Percentiles rank a stretch among this genome's conserved stretches.
Conservation (phyloP, 92 coral and sea anemone species). For the Heteractis magnifica region DNA sequence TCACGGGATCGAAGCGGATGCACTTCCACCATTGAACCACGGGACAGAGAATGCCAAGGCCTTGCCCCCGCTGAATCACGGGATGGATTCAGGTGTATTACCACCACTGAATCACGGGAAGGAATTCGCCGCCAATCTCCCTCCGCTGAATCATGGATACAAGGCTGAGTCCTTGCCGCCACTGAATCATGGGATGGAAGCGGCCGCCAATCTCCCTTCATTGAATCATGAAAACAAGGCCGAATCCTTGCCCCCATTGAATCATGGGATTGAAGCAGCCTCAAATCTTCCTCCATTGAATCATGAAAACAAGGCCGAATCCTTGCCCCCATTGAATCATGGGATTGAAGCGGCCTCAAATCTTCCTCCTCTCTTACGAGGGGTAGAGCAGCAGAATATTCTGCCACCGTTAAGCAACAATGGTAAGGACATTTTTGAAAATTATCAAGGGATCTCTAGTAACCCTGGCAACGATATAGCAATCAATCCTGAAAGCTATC, state of each 20-base stretch:
- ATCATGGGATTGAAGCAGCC: slow-evolving; percentile 55
- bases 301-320: slow-evolving; percentile 49
- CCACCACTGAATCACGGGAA: slow-evolving; percentile 68
- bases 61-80: slow-evolving; percentile 64
- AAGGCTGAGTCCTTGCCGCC: slow-evolving; percentile 46
- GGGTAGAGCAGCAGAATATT: slow-evolving; percentile 46
- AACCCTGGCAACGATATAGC: slow-evolving; percentile 45
- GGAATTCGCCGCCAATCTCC: slow-evolving; percentile 57
- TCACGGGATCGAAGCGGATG: slow-evolving; percentile 57
- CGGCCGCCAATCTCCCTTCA: slow-evolving; percentile 57
- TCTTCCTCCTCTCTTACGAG: slow-evolving; percentile 69
- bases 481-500: slow-evolving; percentile 13
- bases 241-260: slow-evolving; percentile 49
- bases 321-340: slow-evolving; percentile 58
- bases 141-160: slow-evolving; percentile 61
- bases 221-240: slow-evolving; percentile 53
- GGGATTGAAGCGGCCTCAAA: slow-evolving; percentile 51
- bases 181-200: slow-evolving; percentile 56
- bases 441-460: slow-evolving; percentile 26
- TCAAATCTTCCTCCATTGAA: slow-evolving; percentile 60
- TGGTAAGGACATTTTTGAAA: slow-evolving; percentile 31
- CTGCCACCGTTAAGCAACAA: slow-evolving; percentile 30
- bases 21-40: slow-evolving; percentile 76
- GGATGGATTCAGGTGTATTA: slow-evolving; percentile 39
- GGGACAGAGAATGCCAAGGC: slow-evolving; percentile 61